These are phyloP conservation scores for Spodoptera frugiperda DNA, from an alignment of 1,140 invertebrate genomes.

Conservation along the genomic window DNA sequence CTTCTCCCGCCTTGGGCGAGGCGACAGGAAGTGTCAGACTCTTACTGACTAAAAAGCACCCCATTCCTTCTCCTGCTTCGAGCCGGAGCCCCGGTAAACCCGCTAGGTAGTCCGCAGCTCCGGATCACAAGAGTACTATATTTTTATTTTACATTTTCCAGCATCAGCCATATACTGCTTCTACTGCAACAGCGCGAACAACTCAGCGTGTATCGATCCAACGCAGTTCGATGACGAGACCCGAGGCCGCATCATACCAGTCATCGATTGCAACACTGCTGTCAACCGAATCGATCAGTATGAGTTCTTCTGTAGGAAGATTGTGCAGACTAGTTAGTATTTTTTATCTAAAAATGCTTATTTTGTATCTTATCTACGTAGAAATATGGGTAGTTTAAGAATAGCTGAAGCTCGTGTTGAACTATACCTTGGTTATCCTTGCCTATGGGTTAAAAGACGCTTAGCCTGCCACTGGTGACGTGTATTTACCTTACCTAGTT, in stretches of 20 bases:
- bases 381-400: neutral
- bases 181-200: conserved; percentile 84
- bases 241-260: conserved; percentile 66
- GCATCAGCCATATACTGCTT: conserved; percentile 76
- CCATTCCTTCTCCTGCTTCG: too few relatives aligned
- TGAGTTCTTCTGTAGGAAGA: conserved; percentile 81
- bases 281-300: conserved; percentile 64
- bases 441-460: too few relatives aligned
- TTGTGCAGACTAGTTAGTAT: conserved; percentile 77
- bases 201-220: conserved; percentile 77
- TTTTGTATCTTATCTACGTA: neutral
- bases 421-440: too few relatives aligned
- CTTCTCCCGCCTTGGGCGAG: too few relatives aligned
- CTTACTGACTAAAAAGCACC: too few relatives aligned
- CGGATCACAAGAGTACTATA: too few relatives aligned
- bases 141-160: conserved; percentile 55
- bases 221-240: conserved; percentile 66
- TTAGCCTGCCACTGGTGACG: too few relatives aligned
- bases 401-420: too few relatives aligned
- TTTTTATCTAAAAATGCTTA: neutral
- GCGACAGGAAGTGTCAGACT: too few relatives aligned
- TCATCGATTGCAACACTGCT: conserved; percentile 70
- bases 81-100: too few relatives aligned
- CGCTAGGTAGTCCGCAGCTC: too few relatives aligned
- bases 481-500: too few relatives aligned